Evolutionary conservation across 2,888 invertebrate genomes (phyloP), one percentile per base, ranked within the genome.

Genomic region (Lucinisca nassula): DNA sequence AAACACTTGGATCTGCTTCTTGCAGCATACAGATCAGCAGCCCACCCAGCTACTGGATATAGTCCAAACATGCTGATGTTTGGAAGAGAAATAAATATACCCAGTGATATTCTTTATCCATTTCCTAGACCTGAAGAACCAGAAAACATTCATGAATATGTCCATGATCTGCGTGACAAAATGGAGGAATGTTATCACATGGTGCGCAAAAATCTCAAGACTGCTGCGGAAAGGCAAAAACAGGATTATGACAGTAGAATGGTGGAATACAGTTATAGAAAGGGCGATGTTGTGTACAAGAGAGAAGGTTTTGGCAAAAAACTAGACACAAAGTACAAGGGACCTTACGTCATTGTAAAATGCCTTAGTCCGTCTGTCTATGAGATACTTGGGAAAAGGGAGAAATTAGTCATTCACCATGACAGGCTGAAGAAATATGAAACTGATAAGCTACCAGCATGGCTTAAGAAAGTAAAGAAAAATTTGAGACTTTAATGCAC

Each of bases 261-360:
- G 12, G 21, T 30, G 17, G 82, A 76, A 24, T 67, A 35, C 0
- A 49, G 2, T 1, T 82, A n/a, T 40, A 40, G 45, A 35, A 12
- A 4, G 12, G 82, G 82, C 1, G 75, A 75, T 49, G n/a, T 82
- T 8, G 82, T 82, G 12, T 76, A 67, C 14, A 82, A 75, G 37
- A 45, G 17, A 17, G 45, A 45, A 45, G 45, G 45, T 12, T 8
- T 17, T 45, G 45, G 45, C 8, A 45, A 45, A 45, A 45, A 45
- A 17, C 17, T 45, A 45, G 45, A 45, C 45, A 8, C 45, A 8
- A 45, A 45, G 45, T 45, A 45, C 17, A 17, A 12, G 8, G 45
- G 45, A 45, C 45, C 45, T 12, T 45, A 12, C 45, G 17, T 45
- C 17, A 17, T 45, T 17, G 17, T 45, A 45, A 45, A 45, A 17